phyloP scores from a whole-genome alignment of 1,140 invertebrate genomes.

The Heliconius himera region DNA sequence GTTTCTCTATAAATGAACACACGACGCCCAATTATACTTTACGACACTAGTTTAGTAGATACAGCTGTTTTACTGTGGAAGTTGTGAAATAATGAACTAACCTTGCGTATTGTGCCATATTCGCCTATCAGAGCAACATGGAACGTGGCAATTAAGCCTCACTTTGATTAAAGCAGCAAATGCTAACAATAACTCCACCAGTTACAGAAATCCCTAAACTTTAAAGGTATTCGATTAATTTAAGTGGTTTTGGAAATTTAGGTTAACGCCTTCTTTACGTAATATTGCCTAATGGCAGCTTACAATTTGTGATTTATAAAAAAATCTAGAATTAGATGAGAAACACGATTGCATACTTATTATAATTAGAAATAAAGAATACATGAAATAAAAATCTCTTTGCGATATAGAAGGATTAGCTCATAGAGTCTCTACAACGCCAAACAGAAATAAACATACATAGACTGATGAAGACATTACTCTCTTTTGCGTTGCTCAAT shows the following conservation, averaged over 20 bases:
- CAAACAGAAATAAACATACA: no score
- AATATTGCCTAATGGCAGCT: not conserved
- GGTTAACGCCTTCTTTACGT: not conserved
- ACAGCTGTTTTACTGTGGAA: not conserved
- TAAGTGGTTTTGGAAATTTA: constrained; percentile 13
- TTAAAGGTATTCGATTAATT: constrained; percentile 21
- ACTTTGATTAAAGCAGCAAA: constrained; percentile 16
- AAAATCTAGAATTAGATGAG: no score
- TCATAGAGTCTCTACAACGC: no score
- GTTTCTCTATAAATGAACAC: no score
- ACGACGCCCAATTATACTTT: no score
- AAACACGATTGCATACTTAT: no score
- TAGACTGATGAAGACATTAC: no score
- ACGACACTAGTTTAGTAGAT: not conserved
- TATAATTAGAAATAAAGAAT: no score
- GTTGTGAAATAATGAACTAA: constrained; percentile 9
- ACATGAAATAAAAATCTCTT: no score
- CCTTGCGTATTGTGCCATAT: not conserved
- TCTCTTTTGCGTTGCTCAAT: no score
- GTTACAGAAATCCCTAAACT: constrained; percentile 20
- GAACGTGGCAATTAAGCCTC: constrained; percentile 18
- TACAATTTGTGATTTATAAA: not conserved
- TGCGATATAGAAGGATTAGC: no score
- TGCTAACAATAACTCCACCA: constrained; percentile 13
- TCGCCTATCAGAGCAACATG: constrained; percentile 9